Base-by-base conservation (phyloP, 1,140 invertebrate genomes). In the Macrosteles quadrilineatus region DNA sequence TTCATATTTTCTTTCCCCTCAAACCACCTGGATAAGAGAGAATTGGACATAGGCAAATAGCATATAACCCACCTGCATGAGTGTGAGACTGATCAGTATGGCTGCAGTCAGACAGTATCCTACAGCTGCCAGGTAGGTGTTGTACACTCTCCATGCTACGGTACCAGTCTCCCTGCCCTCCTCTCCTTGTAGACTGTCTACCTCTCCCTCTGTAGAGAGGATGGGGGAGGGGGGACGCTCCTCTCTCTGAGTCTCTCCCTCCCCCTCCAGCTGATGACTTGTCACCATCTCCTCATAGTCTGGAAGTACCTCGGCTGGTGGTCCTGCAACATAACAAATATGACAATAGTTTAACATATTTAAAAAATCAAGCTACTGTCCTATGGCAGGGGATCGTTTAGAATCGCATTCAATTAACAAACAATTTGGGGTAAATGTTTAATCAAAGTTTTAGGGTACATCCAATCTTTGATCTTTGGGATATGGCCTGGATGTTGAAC, bases 1-100 rank as follows among this genome's bases (percentile, higher is more conserved):
- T n/a, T n/a, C n/a, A n/a, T n/a, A n/a, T n/a, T n/a, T n/a, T n/a
- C n/a, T n/a, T n/a, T n/a, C n/a, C n/a, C n/a, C n/a, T n/a, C n/a
- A n/a, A n/a, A n/a, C n/a, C n/a, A n/a, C n/a, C n/a, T n/a, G n/a
- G n/a, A n/a, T n/a, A n/a, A n/a, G n/a, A n/a, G n/a, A n/a, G n/a
- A n/a, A n/a, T n/a, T n/a, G n/a, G n/a, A n/a, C n/a, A n/a, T n/a
- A n/a, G n/a, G n/a, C n/a, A n/a, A n/a, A n/a, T n/a, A n/a, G n/a
- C n/a, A n/a, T n/a, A n/a, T n/a, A n/a, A n/a, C n/a, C n/a, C 17
- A 79, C 84, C 79, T 97, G 92, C 92, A 95, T 95, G 0, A 90
- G 77, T 59, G 90, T 70, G 14, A 95, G 81, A 0, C 88, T 88
- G 0, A 92, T 64, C 9, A 98, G 77, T 57, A 97, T 91, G 0